These are phyloP conservation scores for Blera fallax DNA, from an alignment of 2,888 invertebrate species.

Conservation along the genomic window DNA sequence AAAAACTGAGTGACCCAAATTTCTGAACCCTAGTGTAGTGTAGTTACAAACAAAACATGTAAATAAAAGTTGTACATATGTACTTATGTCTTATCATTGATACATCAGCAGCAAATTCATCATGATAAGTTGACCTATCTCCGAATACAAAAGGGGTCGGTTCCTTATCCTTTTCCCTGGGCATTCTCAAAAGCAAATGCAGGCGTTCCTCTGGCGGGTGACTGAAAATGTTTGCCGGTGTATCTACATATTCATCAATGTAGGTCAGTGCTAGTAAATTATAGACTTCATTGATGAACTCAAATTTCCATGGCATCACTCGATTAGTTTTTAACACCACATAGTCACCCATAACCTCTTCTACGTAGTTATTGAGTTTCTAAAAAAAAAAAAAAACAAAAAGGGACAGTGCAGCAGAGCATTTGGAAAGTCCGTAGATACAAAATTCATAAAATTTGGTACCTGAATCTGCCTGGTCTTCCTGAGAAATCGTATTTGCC, in stretches of 20 bases:
- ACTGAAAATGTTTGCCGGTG: not conserved
- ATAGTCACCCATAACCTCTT: slow-evolving; percentile 79
- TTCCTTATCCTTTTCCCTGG: slow-evolving; percentile 75
- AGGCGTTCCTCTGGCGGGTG: slow-evolving; percentile 65
- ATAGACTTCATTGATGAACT: slow-evolving; percentile 80
- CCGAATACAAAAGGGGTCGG: slow-evolving; percentile 76
- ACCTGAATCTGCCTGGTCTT: slow-evolving; percentile 50
- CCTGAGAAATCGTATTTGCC: slow-evolving; percentile 64
- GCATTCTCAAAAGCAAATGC: slow-evolving; percentile 72
- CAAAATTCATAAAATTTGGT: too few species aligned
- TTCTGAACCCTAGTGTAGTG: too few species aligned
- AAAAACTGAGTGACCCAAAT: too few species aligned
- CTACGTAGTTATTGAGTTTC: slow-evolving; percentile 77
- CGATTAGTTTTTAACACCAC: slow-evolving; percentile 78
- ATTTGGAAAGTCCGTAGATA: not conserved
- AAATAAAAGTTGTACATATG: not conserved
- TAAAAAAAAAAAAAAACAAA: slow-evolving; percentile 34
- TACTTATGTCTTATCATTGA: slow-evolving; percentile 76
- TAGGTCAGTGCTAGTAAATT: slow-evolving; percentile 79
- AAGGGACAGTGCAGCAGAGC: not conserved
- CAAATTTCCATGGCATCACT: slow-evolving; percentile 81
- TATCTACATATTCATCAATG: slow-evolving; percentile 76
- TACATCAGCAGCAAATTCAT: slow-evolving; percentile 74
- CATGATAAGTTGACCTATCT: slow-evolving; percentile 75
- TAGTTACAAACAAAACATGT: too few species aligned